Conservation (phyloP, 1,140 invertebrate species). For the Nomia melanderi region DNA sequence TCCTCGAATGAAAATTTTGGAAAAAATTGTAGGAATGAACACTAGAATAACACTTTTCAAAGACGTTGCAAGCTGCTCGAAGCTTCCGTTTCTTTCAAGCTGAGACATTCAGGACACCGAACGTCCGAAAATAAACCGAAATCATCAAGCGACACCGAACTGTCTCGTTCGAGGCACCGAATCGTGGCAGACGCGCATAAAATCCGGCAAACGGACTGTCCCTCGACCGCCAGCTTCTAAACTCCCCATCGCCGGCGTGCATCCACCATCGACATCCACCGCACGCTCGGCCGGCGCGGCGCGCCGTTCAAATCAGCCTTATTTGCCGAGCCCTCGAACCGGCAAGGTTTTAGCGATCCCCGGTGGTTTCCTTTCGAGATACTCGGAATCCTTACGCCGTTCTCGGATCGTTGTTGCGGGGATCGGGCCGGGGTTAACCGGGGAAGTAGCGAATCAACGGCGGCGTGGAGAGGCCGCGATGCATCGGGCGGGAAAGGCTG, state of each 20-base stretch:
- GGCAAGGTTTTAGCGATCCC: neutral
- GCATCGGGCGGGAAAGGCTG: neutral
- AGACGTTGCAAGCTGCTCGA: too few relatives aligned
- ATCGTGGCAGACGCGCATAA: too few relatives aligned
- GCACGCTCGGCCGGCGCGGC: neutral
- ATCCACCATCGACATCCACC: neutral
- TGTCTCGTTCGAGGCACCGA: too few relatives aligned
- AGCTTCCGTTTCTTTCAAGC: too few relatives aligned
- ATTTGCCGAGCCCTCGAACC: constrained; percentile 10
- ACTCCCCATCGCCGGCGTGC: neutral
- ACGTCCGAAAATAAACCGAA: too few relatives aligned
- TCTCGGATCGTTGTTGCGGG: constrained; percentile 29
- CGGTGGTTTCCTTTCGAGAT: neutral
- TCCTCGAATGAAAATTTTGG: too few relatives aligned
- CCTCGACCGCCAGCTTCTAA: too few relatives aligned
- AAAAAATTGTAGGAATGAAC: too few relatives aligned
- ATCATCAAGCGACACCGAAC: too few relatives aligned
- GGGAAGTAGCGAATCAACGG: neutral
- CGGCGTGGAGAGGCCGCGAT: neutral
- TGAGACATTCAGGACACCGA: too few relatives aligned
- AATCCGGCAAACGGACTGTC: too few relatives aligned
- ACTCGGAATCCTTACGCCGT: constrained; percentile 4
- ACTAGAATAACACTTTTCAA: too few relatives aligned
- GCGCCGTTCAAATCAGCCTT: neutral
- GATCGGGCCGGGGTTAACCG: constrained; percentile 16